phyloP scores from a whole-genome alignment of 2,888 invertebrate genomes.

The Neelides folsomi region DNA sequence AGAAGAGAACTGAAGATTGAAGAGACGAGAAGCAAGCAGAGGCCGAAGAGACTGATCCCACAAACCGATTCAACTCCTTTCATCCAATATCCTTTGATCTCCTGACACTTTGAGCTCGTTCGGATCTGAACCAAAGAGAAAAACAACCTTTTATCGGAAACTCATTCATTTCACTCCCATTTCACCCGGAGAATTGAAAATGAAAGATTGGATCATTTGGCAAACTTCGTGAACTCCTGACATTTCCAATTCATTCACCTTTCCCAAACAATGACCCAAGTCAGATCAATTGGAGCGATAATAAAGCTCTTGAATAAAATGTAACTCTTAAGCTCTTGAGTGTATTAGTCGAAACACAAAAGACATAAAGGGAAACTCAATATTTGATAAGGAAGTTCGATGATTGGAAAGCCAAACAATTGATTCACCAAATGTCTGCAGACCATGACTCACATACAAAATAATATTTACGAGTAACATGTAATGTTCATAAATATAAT shows the following conservation, averaged over 20 bases:
- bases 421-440: no score
- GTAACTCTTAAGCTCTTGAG: no score
- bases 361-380: no score
- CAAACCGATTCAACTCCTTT: conserved; percentile 29
- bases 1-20: conserved; percentile 75
- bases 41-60: conserved; percentile 42
- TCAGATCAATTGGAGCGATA: no score
- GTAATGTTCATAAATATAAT: no score
- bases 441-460: no score
- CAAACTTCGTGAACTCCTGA: not conserved
- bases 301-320: no score
- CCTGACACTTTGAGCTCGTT: conserved; percentile 27
- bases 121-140: conserved; percentile 13
- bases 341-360: no score
- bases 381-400: no score
- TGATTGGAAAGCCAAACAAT: no score
- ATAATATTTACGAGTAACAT: no score
- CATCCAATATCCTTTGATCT: conserved; percentile 23
- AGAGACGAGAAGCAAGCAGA: conserved; percentile 73
- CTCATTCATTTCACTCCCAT: not conserved
- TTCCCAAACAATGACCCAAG: no score
- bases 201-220: not conserved
- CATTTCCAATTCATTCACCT: not conserved
- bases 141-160: not conserved
- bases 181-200: not conserved